Percentiles rank a stretch among this genome's conserved stretches.
Conservation (phyloP, 2,888 invertebrate genomes). For the Catocala fraxini region DNA sequence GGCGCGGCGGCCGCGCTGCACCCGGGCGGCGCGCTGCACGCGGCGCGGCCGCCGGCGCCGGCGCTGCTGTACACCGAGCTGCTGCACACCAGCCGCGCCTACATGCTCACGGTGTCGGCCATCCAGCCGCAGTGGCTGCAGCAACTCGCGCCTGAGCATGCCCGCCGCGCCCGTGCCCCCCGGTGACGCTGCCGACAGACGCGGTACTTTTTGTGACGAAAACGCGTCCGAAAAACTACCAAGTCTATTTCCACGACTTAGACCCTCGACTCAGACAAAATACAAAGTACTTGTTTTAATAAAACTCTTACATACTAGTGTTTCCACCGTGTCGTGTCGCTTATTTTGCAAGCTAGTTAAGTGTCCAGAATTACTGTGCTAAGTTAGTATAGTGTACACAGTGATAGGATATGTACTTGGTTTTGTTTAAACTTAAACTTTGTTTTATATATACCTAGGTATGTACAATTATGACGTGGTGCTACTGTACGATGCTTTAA, state of each 20-base stretch:
- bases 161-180: slow-evolving; percentile 68
- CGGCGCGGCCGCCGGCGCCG: slow-evolving; percentile 89
- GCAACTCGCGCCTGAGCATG: slow-evolving; percentile 74
- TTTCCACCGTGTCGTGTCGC: too few species aligned
- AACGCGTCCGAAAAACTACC: neutral
- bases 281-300: too few species aligned
- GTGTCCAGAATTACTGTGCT: neutral
- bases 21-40: slow-evolving; percentile 92
- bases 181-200: slow-evolving; percentile 62
- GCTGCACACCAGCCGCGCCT: slow-evolving; percentile 94
- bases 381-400: slow-evolving; percentile 8
- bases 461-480: slow-evolving; percentile 29
- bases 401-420: neutral
- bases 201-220: slow-evolving; percentile 4
- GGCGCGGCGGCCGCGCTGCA: slow-evolving; percentile 91
- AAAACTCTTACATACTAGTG: too few species aligned
- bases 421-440: neutral
- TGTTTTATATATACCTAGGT: slow-evolving; percentile 5
- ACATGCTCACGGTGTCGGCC: slow-evolving; percentile 92
- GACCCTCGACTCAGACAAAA: too few species aligned
- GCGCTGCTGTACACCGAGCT: slow-evolving; percentile 95
- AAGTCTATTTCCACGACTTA: neutral
- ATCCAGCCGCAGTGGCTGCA: slow-evolving; percentile 94
- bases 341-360: too few species aligned
- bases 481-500: slow-evolving; percentile 28